A percentile compares a stretch with the other conserved stretches of the same genome.
phyloP scores from a whole-genome alignment of 2,888 invertebrate species.

The Mythimna albipuncta region DNA sequence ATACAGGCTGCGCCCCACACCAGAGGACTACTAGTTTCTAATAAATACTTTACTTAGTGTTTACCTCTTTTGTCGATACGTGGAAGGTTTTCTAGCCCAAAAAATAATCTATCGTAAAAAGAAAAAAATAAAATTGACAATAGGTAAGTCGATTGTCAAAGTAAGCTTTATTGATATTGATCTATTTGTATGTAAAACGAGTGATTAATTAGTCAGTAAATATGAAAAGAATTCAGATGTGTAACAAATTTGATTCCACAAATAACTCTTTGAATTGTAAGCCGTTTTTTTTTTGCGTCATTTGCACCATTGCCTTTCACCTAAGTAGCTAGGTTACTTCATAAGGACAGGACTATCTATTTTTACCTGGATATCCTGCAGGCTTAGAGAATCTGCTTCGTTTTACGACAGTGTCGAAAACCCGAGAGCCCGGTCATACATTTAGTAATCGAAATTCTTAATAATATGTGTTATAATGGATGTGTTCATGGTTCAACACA shows the following conservation, averaged over 20 bases:
- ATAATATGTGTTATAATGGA: too few species aligned
- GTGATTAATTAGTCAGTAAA: slow-evolving; percentile 19
- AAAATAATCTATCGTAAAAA: not conserved
- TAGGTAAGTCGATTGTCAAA: slow-evolving; percentile 51
- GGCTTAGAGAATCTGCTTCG: not conserved
- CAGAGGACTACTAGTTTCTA: too few species aligned
- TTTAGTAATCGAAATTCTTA: too few species aligned
- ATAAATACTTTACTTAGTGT: too few species aligned
- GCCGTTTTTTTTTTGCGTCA: slow-evolving; percentile 34
- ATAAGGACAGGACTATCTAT: not conserved
- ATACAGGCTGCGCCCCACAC: too few species aligned
- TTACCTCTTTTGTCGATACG: not conserved
- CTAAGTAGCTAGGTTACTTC: not conserved
- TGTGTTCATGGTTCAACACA: too few species aligned
- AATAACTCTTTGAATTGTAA: slow-evolving; percentile 62
- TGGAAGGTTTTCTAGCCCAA: not conserved
- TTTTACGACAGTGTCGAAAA: too few species aligned
- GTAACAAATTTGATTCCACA: slow-evolving; percentile 68
- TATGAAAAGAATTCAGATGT: slow-evolving; percentile 66
- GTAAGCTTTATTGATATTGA: slow-evolving; percentile 38
- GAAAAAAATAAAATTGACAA: slow-evolving; percentile 44
- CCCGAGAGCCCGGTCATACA: too few species aligned
- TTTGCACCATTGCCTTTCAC: not conserved
- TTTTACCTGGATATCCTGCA: too few species aligned
- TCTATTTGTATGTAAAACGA: not conserved